A percentile compares a stretch with the other conserved stretches of the same genome.
Evolutionary conservation across 1,140 invertebrate genomes (phyloP).

Genomic region (Diabrotica virgifera): DNA sequence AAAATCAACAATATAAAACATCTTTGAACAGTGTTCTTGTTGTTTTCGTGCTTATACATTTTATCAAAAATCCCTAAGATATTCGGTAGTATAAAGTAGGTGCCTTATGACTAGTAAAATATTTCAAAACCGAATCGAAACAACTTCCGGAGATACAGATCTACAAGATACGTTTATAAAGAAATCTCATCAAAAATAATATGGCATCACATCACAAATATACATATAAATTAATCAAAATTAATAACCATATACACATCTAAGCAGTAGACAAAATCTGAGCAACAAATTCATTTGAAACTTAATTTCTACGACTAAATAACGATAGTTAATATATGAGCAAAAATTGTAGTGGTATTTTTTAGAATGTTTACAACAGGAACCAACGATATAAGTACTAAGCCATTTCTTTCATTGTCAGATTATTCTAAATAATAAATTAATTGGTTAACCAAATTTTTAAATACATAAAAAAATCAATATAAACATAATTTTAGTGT

Average conservation of each 20-base stretch:
- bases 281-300: background rate
- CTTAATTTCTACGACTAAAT: background rate
- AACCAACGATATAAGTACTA: background rate
- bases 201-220: conserved; percentile 23
- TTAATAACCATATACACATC: background rate
- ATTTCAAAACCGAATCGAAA: conserved; percentile 9
- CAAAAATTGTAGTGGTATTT: background rate
- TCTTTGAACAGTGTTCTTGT: background rate
- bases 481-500: no score
- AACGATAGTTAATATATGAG: background rate
- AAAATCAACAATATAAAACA: background rate
- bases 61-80: background rate
- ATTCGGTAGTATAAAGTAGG: background rate
- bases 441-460: no score
- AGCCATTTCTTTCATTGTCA: no score
- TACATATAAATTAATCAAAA: conserved; percentile 19
- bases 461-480: no score
- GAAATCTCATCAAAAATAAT: conserved; percentile 3
- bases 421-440: no score
- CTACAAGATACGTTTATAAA: background rate
- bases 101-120: conserved; percentile 10
- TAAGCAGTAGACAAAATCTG: no score
- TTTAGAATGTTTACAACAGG: background rate
- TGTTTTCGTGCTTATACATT: background rate
- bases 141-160: background rate